Evolutionary conservation across 2,888 invertebrate genomes (phyloP), one percentile per base, ranked within the genome.

Genomic region (Drosophila greeni): DNA sequence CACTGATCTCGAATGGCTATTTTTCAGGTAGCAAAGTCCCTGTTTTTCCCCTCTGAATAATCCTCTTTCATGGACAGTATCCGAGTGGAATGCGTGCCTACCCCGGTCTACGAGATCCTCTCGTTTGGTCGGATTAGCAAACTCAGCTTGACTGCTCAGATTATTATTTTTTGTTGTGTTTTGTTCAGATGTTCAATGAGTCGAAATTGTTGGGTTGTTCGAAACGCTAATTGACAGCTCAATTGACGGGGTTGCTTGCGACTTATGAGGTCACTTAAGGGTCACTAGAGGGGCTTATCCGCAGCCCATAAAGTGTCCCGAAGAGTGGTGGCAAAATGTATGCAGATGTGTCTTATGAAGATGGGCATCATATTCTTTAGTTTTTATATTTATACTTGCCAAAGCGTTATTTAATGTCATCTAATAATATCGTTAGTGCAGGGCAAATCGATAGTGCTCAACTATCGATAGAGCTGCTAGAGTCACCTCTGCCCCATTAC

Each of bases 61-160:
- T 58, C 48, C 60, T 40, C 48, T 42, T 55, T 55, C 24, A 24
- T 7, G 36, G 23, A 20, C 11, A 18, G 54, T 43, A 20, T 29
- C 33, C 16, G 26, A 59, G 34, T 45, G 56, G 55, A 20, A 48
- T 20, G 37, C 45, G 26, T 16, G n/a, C 59, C 59, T 23, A 59
- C 57, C 56, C 60, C 9, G 4, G 18, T 29, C 18, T 6, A 20
- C 34, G 16, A 42, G 16, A 60, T 33, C 56, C 37, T 56, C 57
- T 45, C 43, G 48, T 60, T 62, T 37, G 61, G 23, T 24, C 36
- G 62, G 61, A 62, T 62, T 60, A 57, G 57, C 66, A 57, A 47
- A 57, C 66, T 43, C 66, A 42, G 66, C 66, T 58, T 67, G 66
- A 67, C 66, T 67, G 66, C 43, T 62, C 23, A 59, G 49, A 51